Base-by-base conservation (phyloP, 2,113 vertebrate genomes). In the Rana temporaria region DNA sequence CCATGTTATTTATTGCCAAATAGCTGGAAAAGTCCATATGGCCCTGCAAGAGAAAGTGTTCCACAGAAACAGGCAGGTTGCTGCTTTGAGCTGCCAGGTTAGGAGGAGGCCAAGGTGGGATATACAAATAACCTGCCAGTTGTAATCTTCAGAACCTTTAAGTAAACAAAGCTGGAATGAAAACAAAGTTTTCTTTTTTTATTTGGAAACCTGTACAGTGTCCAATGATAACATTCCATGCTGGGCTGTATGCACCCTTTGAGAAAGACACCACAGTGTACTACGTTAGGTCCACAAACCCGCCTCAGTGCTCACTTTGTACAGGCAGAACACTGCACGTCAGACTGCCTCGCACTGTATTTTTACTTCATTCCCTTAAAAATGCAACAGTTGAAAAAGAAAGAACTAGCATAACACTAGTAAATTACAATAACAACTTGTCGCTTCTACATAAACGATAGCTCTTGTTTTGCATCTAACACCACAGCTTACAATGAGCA, bases 141-240 rank as follows among this genome's bases (percentile, higher is more conserved):
- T 89, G 85, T 87, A 89, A 89, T 93, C 90, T 90, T 89, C 85
- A 90, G 87, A 90, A 87, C 52, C 86, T 88, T 91, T 93, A 81
- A 88, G 84, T 92, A 91, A 93, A 93, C 90, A 92, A 0, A 85
- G 79, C 82, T 88, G 88, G 89, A 93, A 91, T 90, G 88, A 93
- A 93, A 92, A 90, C 87, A 89, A 89, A 42, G 67, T 87, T 82
- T 56, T 74, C 42, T 48, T 74, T 70, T 82, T 87, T 85, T 60
- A 85, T 90, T 89, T 85, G 83, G 91, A 91, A 90, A 89, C 85
- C 87, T 92, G 90, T 90, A 86, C 42, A 1, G 24, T 30, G 15
- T 91, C 93, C 93, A 93, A 91, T 87, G 87, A 93, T 90, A 93
- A 94, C 92, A 93, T 80, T 90, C 82, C 88, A 85, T 81, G 82